Evolutionary conservation across 2,113 vertebrate genomes (phyloP).

Genomic region (Diphyllodes magnificus): DNA sequence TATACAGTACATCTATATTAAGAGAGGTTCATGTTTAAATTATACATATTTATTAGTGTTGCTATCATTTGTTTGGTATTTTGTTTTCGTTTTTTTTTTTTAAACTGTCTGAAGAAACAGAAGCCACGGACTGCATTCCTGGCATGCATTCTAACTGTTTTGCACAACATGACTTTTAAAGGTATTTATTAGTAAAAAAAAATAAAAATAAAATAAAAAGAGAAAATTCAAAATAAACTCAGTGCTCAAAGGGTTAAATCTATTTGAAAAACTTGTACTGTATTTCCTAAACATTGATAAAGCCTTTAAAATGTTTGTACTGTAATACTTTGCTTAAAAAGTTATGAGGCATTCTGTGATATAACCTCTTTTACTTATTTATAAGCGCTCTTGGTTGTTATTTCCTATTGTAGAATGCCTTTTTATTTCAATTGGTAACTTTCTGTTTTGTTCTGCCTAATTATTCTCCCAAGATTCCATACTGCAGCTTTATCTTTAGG

Average conservation of each 20-base stretch:
- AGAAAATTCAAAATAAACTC: conserved; percentile 75
- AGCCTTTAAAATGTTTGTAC: conserved; percentile 92
- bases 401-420: conserved; percentile 91
- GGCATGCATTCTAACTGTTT: conserved; percentile 82
- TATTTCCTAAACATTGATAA: conserved; percentile 90
- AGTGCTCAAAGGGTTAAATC: conserved; percentile 99
- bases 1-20: conserved; percentile 83
- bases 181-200: conserved; percentile 77
- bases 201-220: conserved; percentile 10
- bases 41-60: conserved; percentile 83
- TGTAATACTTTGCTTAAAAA: conserved; percentile 97
- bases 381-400: conserved; percentile 88
- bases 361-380: conserved; percentile 89
- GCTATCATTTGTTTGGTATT: conserved; percentile 62
- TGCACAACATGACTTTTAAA: conserved; percentile 91
- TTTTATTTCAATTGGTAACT: conserved; percentile 87
- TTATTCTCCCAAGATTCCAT: conserved; percentile 95
- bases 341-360: conserved; percentile 86
- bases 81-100: not conserved
- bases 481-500: conserved; percentile 95
- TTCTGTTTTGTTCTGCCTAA: conserved; percentile 89
- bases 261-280: conserved; percentile 87
- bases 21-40: conserved; percentile 84
- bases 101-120: conserved; percentile 57
- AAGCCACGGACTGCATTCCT: conserved; percentile 66